Conservation (phyloP, 2,113 vertebrate genomes). For the Cebus imitator region DNA sequence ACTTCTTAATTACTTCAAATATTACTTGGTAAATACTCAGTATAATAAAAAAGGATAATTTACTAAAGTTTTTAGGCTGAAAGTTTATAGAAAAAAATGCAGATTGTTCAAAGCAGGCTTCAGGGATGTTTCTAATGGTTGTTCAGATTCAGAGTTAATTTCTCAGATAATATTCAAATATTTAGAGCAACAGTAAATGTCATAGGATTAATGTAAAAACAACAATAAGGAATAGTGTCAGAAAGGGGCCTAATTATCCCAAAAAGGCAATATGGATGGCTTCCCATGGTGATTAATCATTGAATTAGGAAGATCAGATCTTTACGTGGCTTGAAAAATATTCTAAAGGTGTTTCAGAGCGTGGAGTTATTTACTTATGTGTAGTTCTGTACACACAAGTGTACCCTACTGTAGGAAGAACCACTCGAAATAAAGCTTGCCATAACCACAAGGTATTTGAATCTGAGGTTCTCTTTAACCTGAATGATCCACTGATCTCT, state of each 20-base stretch:
- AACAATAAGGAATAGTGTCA: background rate
- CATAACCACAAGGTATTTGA: background rate
- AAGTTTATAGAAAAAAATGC: background rate
- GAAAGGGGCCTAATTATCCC: background rate
- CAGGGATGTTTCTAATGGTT: background rate
- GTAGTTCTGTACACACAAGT: background rate
- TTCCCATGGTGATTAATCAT: background rate
- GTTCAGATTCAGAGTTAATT: background rate
- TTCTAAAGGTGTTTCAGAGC: background rate
- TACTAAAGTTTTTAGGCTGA: background rate
- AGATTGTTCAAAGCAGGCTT: background rate
- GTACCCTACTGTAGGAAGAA: background rate
- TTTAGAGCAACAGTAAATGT: background rate
- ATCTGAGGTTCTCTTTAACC: background rate
- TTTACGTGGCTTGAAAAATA: background rate
- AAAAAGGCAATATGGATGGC: background rate
- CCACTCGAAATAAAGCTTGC: background rate
- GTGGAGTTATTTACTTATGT: background rate
- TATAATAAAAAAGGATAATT: conserved; percentile 6
- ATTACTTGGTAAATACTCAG: background rate
- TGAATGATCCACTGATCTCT: background rate
- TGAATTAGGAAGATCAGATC: background rate
- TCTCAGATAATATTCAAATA: background rate
- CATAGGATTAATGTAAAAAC: background rate
- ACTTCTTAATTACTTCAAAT: conserved; percentile 27